Conservation (phyloP, 2,888 invertebrate genomes). For the Amphimallon solstitiale region DNA sequence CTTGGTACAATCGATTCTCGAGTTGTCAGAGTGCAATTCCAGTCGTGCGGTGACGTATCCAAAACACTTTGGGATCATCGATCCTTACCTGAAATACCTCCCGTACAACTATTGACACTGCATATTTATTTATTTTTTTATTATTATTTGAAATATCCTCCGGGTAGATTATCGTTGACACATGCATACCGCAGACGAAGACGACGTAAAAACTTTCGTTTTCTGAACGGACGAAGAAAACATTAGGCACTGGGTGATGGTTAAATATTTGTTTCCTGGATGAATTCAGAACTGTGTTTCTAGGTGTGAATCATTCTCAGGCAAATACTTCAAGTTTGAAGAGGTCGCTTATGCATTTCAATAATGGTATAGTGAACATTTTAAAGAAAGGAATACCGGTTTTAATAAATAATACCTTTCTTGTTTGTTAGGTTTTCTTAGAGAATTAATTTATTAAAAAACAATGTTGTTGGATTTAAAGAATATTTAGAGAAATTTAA, state of each 20-base stretch:
- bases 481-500: too few relatives aligned
- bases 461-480: too few relatives aligned
- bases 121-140: slow-evolving; percentile 15
- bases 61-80: background rate
- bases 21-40: slow-evolving; percentile 9
- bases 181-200: background rate
- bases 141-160: slow-evolving; percentile 1
- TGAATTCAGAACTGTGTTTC: background rate
- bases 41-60: background rate
- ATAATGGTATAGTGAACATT: too few relatives aligned
- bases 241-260: background rate
- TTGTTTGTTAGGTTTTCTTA: too few relatives aligned
- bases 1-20: background rate
- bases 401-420: too few relatives aligned
- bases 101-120: slow-evolving; percentile 16
- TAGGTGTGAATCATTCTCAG: background rate
- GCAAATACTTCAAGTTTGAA: background rate
- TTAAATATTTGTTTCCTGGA: slow-evolving; percentile 11
- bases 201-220: slow-evolving; percentile 13
- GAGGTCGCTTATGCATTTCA: too few relatives aligned
- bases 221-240: slow-evolving; percentile 7
- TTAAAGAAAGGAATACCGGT: too few relatives aligned
- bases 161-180: slow-evolving; percentile 10
- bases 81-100: background rate
- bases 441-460: too few relatives aligned